Base-by-base conservation (phyloP, 1,140 invertebrate species). In the Trachelipus rathkii region DNA sequence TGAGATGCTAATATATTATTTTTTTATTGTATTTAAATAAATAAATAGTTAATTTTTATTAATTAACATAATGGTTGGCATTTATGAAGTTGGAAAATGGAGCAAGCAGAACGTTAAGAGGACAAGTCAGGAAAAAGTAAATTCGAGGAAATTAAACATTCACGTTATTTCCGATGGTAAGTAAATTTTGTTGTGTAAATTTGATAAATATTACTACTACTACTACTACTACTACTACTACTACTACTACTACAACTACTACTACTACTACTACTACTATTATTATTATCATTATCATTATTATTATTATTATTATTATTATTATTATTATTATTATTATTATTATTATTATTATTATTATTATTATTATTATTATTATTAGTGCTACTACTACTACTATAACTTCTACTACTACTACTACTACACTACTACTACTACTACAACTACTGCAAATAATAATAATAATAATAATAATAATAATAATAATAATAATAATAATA, bases 141-240 rank as follows among this genome's bases (percentile, higher is more conserved):
- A 60, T 8, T 60, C 50, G 11, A 60, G 19, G 50, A 60, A 60
- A 19, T 60, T 60, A 8, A 60, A 60, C 8, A 60, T 60, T 19
- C 50, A 60, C 50, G 50, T 60, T 19, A 60, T 60, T 15, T 60
- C 50, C 11, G 50, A 60, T 60, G 50, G 50, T 60, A 60, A 60
- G 50, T 60, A 60, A 60, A 13, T 60, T 13, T 60, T 60, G 11
- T 15, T 3, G 19, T 60, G 11, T 8, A 13, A 15, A 33, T 33
- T 33, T 33, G 2, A 3, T 33, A 1, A 33, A 33, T 33, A 33
- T 3, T 33, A 33, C 1, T 60, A 60, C 2, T 60, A 60, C 2
- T 60, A 60, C 2, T 3, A 19, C 2, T 60, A 19, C 2, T 60
- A 19, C 4, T 60, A 19, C 2, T 60, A 60, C 2, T 60, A 60